phyloP scores from a whole-genome alignment of 2,113 vertebrate species.

The Tympanuchus pallidicinctus region DNA sequence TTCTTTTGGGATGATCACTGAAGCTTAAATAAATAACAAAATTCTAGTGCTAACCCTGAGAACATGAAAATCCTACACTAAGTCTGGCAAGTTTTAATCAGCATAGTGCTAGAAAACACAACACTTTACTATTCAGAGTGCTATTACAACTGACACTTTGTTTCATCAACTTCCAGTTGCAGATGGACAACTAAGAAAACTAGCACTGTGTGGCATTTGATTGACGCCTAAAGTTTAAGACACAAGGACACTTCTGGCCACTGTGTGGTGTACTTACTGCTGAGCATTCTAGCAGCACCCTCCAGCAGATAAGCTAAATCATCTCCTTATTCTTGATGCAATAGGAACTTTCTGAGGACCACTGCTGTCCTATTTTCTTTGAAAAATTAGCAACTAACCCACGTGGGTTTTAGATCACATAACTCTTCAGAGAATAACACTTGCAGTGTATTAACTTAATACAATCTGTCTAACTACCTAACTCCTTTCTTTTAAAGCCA shows the following conservation, averaged over 20 bases:
- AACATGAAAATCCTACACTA: neutral
- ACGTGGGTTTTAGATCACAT: neutral
- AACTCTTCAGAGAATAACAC: neutral
- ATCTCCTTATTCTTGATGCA: neutral
- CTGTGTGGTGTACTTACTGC: neutral
- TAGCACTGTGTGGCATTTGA: neutral
- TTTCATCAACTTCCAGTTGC: neutral
- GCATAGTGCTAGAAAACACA: neutral
- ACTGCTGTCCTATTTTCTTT: neutral
- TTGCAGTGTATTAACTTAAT: neutral
- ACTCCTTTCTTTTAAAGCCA: neutral
- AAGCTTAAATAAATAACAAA: neutral
- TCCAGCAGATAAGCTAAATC: neutral
- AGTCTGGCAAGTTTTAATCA: neutral
- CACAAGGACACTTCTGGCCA: neutral
- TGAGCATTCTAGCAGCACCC: neutral
- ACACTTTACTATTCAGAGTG: neutral
- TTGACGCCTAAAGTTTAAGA: neutral
- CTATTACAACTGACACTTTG: neutral
- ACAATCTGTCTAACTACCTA: neutral
- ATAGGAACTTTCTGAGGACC: neutral
- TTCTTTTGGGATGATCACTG: neutral
- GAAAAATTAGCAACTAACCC: neutral
- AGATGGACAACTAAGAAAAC: neutral
- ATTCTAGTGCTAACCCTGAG: neutral